A percentile compares a stretch with the other conserved stretches of the same genome.
phyloP scores from a whole-genome alignment of 2,113 vertebrate species.

The Anser brachyrhynchus region DNA sequence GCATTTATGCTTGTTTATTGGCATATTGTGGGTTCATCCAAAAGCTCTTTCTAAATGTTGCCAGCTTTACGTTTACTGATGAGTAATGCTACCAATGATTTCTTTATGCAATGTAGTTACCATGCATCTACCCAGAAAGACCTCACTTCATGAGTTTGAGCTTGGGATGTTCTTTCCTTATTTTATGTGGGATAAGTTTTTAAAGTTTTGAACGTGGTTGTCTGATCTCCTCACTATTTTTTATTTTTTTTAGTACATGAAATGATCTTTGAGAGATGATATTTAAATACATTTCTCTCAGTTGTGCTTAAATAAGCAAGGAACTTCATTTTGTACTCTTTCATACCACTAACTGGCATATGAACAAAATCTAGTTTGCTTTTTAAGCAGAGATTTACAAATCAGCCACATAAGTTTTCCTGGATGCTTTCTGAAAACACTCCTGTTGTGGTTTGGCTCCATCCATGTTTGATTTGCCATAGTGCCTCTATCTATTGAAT shows the following conservation, averaged over 20 bases:
- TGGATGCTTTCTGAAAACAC: neutral
- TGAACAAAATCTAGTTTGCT: neutral
- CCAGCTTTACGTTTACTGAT: neutral
- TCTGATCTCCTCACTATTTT: neutral
- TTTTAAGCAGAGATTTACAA: slow-evolving; percentile 2
- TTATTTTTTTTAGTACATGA: neutral
- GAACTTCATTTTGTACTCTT: neutral
- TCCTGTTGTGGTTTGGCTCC: neutral
- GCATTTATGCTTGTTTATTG: slow-evolving; percentile 33
- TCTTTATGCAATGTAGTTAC: neutral
- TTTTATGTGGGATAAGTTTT: neutral
- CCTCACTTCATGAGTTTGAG: neutral
- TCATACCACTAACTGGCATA: neutral
- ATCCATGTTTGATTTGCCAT: neutral
- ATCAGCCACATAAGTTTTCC: neutral
- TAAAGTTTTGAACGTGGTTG: neutral
- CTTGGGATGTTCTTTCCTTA: neutral
- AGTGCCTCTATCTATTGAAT: neutral
- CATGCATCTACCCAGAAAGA: neutral
- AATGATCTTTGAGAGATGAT: neutral
- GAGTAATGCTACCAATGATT: neutral
- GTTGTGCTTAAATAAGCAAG: neutral
- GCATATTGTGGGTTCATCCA: neutral
- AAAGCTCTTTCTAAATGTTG: neutral
- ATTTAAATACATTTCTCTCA: neutral